Evolutionary conservation across 2,888 invertebrate species (phyloP), one percentile per base, ranked within the genome.

Genomic region (Andrena bucephala): DNA sequence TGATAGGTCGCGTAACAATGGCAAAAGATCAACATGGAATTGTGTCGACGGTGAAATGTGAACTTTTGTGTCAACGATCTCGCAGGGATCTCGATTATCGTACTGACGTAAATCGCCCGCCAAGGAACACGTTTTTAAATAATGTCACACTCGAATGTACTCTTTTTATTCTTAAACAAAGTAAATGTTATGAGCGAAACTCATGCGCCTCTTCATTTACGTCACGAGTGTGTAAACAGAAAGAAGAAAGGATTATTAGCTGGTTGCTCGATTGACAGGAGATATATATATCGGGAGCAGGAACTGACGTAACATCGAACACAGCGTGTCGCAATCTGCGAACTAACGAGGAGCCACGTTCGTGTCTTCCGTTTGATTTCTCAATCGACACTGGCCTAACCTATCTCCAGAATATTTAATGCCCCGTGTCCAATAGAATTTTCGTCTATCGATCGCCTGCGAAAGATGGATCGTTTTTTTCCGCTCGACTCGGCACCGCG

Each of bases 281-380:
- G 1, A 71, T 29, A 29, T 16, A 42, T 42, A 42, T 42, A 42
- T 42, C 31, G 31, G 42, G 29, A 81, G 57, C 13, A 63, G 65
- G 31, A 81, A 81, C 72, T 63, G 76, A 71, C 65, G 77, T 69
- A 83, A 77, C 60, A 24, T 31, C 50, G 60, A 57, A 36, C 33
- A 6, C 4, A 16, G 48, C 59, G 77, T 87, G 80, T 83, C 70
- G 81, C 71, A 85, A 87, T 83, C 33, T 8, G 57, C 73, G 72
- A 87, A 83, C 75, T 60, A 87, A 78, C 74, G 74, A 59, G 59
- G 59, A 57, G 60, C 62, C 73, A 83, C 86, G 85, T 83, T 77
- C 79, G 60, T 27, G 77, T 85, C 85, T 87, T 85, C 81, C 85
- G 84, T 85, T 83, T 83, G 79, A 79, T 88, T 83, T 88, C 88